Base-by-base conservation (phyloP, 2,888 invertebrate species). In the Hemaris fuciformis region DNA sequence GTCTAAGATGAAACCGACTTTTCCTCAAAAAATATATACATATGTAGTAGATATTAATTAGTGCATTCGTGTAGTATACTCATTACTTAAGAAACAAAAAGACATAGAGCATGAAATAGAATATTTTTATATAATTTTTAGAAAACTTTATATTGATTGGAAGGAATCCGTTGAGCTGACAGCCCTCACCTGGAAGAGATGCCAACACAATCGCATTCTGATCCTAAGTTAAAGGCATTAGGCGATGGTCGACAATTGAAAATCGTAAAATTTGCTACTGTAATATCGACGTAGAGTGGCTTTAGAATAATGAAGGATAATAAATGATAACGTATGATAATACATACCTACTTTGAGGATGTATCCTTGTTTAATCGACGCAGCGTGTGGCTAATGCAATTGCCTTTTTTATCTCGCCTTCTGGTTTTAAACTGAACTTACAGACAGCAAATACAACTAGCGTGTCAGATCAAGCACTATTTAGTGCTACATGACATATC, bases 191-290 rank as follows among this genome's bases (percentile, higher is more conserved):
- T 10, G 18, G 10, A 53, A 13, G 31, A 53, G 31, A 27, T 20
- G 53, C 53, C 53, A 53, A 31, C 53, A 27, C 18, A 31, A 53
- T 31, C 18, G 31, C 31, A 20, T 53, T 15, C 53, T 53, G 53
- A 53, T 53, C 53, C 53, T 53, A 60, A 53, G 45, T 56, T 59
- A 46, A 58, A 62, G 60, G 56, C 60, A 62, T 62, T 62, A 62
- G 41, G 31, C 53, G 53, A 27, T 27, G 31, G 18, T 31, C 53
- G 53, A 53, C 53, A 53, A 53, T 53, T 31, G 53, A 53, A 53
- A 53, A 53, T 53, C 53, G 53, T 53, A 53, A 53, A 53, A 53
- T 53, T 53, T 31, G 53, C 53, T 53, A 31, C 53, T 31, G 53
- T 53, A 31, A 53, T 31, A 18, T 53, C 53, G 31, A 31, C 53